Percentiles rank a stretch among this genome's conserved stretches.
Evolutionary conservation across 1,140 invertebrate species (phyloP).

Genomic region (Pachyrhynchus sulphureomaculatus): DNA sequence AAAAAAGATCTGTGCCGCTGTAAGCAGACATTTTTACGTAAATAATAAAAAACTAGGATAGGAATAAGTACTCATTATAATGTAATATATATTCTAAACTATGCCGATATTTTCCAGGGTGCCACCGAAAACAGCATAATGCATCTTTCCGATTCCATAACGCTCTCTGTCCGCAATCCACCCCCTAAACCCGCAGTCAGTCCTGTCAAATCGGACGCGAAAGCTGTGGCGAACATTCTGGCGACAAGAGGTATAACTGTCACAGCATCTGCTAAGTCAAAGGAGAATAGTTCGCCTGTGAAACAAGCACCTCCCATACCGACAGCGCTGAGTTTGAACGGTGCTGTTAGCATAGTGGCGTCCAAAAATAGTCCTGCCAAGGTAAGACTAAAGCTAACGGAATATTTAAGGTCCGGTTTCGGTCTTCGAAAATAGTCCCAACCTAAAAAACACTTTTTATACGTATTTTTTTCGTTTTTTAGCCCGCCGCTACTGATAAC

Average conservation of each 20-base stretch:
- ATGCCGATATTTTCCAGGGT: conserved; percentile 1
- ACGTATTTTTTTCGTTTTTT: background rate
- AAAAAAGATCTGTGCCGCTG: too few species aligned
- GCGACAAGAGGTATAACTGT: conserved; percentile 75
- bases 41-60: too few species aligned
- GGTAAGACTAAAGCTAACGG: background rate
- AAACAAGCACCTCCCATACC: conserved; percentile 41
- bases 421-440: background rate
- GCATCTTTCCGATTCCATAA: conserved; percentile 64
- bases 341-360: conserved; percentile 69
- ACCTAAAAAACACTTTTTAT: background rate
- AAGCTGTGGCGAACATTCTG: conserved; percentile 71
- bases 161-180: conserved; percentile 63
- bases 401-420: conserved; percentile 23
- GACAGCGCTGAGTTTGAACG: conserved; percentile 65
- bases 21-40: too few species aligned
- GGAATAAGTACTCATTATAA: too few species aligned
- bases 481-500: background rate
- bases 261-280: conserved; percentile 56
- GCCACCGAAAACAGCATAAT: conserved; percentile 57
- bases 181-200: conserved; percentile 36
- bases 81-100: too few species aligned
- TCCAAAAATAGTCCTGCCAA: conserved; percentile 32
- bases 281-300: conserved; percentile 43
- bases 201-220: conserved; percentile 65